These are phyloP conservation scores for Meteorus sp. DNA, from an alignment of 1,140 invertebrate genomes.

Conservation along the genomic window DNA sequence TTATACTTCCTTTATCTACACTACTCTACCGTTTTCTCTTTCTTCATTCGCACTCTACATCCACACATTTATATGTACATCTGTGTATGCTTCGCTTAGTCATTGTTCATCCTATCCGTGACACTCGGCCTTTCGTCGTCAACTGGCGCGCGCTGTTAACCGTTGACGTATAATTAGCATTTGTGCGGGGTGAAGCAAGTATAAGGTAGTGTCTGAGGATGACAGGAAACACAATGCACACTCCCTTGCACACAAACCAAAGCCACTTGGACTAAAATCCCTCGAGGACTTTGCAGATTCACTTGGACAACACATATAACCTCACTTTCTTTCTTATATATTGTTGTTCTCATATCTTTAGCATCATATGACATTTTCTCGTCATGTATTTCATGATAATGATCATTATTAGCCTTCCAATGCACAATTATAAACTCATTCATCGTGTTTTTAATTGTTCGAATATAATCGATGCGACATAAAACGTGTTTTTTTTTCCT, in stretches of 20 bases:
- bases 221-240: slow-evolving; percentile 50
- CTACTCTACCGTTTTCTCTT: neutral
- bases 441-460: no score
- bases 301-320: neutral
- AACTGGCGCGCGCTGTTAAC: slow-evolving; percentile 27
- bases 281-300: neutral
- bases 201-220: slow-evolving; percentile 50
- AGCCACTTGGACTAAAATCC: neutral
- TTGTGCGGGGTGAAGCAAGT: slow-evolving; percentile 43
- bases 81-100: no score
- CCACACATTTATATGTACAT: no score
- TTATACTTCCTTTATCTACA: no score
- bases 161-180: slow-evolving; percentile 44
- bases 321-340: neutral
- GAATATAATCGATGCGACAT: no score
- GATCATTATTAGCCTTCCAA: no score
- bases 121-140: slow-evolving; percentile 21
- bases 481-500: neutral
- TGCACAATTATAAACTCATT: no score
- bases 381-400: no score
- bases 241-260: slow-evolving; percentile 6
- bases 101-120: slow-evolving; percentile 21
- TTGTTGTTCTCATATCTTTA: no score
- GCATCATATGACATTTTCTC: no score
- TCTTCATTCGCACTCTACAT: neutral